Conservation (phyloP, 2,888 invertebrate species). For the Dendrolimus pini region DNA sequence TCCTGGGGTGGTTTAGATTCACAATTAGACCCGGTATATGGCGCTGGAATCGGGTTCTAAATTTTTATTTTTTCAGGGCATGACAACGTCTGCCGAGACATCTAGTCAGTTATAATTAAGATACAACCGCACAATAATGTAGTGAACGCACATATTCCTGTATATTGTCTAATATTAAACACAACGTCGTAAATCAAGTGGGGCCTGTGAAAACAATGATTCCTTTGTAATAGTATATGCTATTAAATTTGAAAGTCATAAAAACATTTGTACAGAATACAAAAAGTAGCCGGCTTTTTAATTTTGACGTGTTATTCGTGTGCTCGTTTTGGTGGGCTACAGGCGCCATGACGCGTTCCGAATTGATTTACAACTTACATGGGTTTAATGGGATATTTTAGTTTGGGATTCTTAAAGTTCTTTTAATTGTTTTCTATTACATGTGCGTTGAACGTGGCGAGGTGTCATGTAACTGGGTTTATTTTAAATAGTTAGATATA, state of each 20-base stretch:
- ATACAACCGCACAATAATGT: neutral
- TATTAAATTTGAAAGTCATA: constrained; percentile 48
- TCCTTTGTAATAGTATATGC: constrained; percentile 72
- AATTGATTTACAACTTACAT: neutral
- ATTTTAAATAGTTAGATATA: neutral
- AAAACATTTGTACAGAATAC: constrained; percentile 17
- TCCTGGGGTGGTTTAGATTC: no score
- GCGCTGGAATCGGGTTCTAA: no score
- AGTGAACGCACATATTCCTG: neutral
- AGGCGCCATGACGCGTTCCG: neutral
- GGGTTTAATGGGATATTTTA: neutral
- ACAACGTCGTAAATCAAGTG: constrained; percentile 49
- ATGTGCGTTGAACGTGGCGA: neutral
- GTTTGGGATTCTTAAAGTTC: neutral
- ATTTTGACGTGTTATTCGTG: neutral
- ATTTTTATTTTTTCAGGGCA: no score
- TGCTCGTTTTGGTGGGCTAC: neutral
- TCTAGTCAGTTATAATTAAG: no score
- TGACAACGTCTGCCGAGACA: no score
- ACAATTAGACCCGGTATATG: no score
- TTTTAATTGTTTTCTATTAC: neutral
- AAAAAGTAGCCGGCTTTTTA: neutral
- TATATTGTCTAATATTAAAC: neutral
- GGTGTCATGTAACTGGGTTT: neutral
- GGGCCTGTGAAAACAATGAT: constrained; percentile 66